Conservation (phyloP, 2,888 invertebrate genomes). For the Cistogaster globosa region DNA sequence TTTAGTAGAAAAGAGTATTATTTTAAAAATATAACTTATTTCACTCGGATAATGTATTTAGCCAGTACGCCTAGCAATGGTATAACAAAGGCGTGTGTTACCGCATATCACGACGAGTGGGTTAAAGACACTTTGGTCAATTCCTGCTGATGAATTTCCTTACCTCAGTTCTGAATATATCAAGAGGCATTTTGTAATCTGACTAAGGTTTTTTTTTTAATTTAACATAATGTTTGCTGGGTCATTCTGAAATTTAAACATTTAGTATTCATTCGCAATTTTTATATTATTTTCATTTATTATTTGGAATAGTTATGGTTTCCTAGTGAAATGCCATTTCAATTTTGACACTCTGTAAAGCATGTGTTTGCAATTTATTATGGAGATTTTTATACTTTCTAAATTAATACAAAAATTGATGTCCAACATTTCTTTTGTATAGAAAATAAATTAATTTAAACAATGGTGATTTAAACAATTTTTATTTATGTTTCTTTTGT, state of each 20-base stretch:
- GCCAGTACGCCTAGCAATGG: too few relatives aligned
- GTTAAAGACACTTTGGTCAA: too few relatives aligned
- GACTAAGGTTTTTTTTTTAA: too few relatives aligned
- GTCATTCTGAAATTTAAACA: background rate
- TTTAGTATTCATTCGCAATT: background rate
- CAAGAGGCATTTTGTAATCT: too few relatives aligned
- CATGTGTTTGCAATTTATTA: constrained; percentile 25
- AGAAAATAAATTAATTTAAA: background rate
- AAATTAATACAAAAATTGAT: constrained; percentile 9
- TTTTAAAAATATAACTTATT: too few relatives aligned
- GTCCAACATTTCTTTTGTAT: background rate
- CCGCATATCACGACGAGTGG: too few relatives aligned
- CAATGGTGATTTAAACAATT: background rate
- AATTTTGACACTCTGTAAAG: constrained; percentile 17
- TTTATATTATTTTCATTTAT: background rate
- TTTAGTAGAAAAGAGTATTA: too few relatives aligned
- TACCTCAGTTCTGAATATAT: too few relatives aligned
- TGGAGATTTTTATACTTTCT: constrained; percentile 3
- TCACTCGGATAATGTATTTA: too few relatives aligned
- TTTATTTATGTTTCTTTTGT: background rate
- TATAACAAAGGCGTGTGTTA: too few relatives aligned
- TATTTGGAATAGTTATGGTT: constrained; percentile 7
- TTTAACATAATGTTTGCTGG: background rate
- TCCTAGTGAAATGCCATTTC: constrained; percentile 33
- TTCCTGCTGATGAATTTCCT: too few relatives aligned